Evolutionary conservation across 2,888 invertebrate species (phyloP).

Genomic region (Theretra japonica): DNA sequence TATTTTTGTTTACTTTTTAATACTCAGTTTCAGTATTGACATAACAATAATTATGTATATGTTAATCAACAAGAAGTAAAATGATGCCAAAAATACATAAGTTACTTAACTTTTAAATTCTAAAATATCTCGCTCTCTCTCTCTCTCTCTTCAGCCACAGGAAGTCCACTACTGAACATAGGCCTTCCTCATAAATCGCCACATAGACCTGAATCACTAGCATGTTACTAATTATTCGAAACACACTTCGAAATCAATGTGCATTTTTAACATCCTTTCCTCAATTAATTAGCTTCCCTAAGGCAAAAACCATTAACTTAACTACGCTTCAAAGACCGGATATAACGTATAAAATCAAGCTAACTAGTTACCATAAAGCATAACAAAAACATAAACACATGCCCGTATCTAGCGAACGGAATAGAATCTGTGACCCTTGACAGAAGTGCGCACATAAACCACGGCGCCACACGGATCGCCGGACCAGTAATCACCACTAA

Average conservation of each 20-base stretch:
- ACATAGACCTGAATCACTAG: too few relatives aligned
- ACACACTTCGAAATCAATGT: neutral
- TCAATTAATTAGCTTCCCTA: neutral
- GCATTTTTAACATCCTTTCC: too few relatives aligned
- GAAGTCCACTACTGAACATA: too few relatives aligned
- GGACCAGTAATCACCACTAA: constrained; percentile 4
- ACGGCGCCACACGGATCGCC: constrained; percentile 8
- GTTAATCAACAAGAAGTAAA: too few relatives aligned
- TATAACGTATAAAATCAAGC: neutral
- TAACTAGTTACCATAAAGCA: neutral
- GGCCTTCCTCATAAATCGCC: too few relatives aligned
- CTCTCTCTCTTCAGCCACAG: too few relatives aligned
- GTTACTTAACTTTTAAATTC: too few relatives aligned
- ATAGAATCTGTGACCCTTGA: constrained; percentile 25
- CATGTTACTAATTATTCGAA: neutral
- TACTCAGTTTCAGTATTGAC: neutral
- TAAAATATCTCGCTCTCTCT: too few relatives aligned
- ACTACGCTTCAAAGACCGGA: neutral
- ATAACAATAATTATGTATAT: too few relatives aligned
- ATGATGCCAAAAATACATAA: too few relatives aligned
- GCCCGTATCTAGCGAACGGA: constrained; percentile 12
- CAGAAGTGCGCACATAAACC: constrained; percentile 16
- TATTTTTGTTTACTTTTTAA: neutral
- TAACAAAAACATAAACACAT: constrained; percentile 8
- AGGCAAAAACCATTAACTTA: neutral